phyloP scores from a whole-genome alignment of 53 echinoderm and acorn worm genomes.

The Glandiceps talaboti region DNA sequence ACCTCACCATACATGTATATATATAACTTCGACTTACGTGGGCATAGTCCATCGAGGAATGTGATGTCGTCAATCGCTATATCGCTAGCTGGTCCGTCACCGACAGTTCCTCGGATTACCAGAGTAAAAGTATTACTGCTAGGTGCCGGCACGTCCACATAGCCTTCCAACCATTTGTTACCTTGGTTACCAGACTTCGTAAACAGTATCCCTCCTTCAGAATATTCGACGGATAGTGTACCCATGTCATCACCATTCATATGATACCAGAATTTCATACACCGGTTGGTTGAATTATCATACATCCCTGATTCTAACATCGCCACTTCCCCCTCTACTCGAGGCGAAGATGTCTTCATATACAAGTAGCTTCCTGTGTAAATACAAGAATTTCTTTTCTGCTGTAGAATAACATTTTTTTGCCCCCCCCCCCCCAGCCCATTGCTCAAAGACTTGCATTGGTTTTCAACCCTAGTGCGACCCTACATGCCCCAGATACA shows the following conservation, averaged over 20 bases:
- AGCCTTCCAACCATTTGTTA: not conserved
- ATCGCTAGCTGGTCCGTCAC: not conserved
- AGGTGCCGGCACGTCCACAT: not conserved
- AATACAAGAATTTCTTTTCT: too few species aligned
- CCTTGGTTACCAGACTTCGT: not conserved
- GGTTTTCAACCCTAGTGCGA: too few species aligned
- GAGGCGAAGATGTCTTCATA: not conserved
- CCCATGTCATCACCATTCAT: constrained; percentile 41
- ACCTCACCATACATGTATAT: too few species aligned
- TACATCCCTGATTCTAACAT: not conserved
- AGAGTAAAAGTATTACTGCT: not conserved
- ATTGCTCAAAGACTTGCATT: too few species aligned
- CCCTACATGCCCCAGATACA: too few species aligned
- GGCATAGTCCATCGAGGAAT: not conserved
- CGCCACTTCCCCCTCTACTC: not conserved
- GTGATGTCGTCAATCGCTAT: not conserved
- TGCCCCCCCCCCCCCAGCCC: too few species aligned
- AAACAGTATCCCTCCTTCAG: not conserved
- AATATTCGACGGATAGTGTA: constrained; percentile 15
- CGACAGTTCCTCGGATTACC: not conserved
- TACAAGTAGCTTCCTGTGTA: not conserved
- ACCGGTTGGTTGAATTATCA: constrained; percentile 13
- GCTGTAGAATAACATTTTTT: too few species aligned
- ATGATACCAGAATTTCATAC: constrained; percentile 64
- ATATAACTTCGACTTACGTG: not conserved